Conservation (phyloP, 2,888 invertebrate species). For the Copidosoma aretas region DNA sequence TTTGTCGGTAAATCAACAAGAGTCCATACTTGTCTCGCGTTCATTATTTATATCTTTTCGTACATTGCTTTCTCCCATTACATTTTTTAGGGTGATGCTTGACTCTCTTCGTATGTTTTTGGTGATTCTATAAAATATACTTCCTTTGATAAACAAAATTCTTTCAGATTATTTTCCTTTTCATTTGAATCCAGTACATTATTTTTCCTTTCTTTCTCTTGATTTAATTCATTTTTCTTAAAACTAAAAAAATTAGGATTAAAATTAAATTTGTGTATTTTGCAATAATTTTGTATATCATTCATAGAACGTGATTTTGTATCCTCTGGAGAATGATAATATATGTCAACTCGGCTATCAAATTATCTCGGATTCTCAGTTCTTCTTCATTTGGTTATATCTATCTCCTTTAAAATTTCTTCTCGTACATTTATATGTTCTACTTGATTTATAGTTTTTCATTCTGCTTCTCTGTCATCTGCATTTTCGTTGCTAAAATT, state of each 20-base stretch:
- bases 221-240: no score
- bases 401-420: constrained; percentile 1
- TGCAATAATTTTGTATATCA: constrained; percentile 3
- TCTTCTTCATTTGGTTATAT: constrained; percentile 5
- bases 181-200: background rate
- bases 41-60: background rate
- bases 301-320: background rate
- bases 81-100: background rate
- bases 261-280: constrained; percentile 6
- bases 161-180: background rate
- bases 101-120: constrained; percentile 7
- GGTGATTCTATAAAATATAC: constrained; percentile 1
- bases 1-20: background rate
- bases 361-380: constrained; percentile 7
- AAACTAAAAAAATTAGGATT: background rate
- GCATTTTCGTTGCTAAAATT: no score
- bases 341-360: background rate
- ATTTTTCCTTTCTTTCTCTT: background rate
- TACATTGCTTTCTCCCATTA: constrained; percentile 14
- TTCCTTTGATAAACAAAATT: background rate
- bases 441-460: no score
- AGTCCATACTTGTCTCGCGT: background rate
- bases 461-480: no score
- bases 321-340: constrained; percentile 11
- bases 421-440: no score